Base-by-base conservation (phyloP, 2,113 vertebrate species). In the Dunckerocampus dactyliophorus region DNA sequence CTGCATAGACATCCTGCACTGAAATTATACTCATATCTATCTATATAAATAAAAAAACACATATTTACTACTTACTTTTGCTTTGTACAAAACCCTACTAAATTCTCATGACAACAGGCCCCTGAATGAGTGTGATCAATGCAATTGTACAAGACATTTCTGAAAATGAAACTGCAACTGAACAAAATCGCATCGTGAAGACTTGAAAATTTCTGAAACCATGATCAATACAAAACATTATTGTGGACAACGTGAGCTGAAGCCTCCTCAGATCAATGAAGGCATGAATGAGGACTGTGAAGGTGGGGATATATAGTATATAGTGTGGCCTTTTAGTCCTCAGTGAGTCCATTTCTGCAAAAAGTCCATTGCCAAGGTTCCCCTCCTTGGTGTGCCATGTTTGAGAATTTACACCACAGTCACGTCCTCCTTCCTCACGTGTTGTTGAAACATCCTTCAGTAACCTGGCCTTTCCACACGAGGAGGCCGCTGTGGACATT, bases 251-350 rank as follows among this genome's bases (percentile, higher is more conserved):
- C 9, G 68, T 46, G 42, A 66, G 17, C 15, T 31, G 49, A 54
- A 50, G 74, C 57, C 73, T 78, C 61, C 49, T 71, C 54, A 13
- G 65, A 66, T 84, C 53, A 20, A 73, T 85, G 83, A 86, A 89
- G 84, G 80, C 82, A 81, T 85, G 73, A 79, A 69, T 83, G 51
- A 86, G 77, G 67, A 75, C 81, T 65, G 68, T 65, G 51, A 75
- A 68, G 69, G 48, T 62, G 66, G 47, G 37, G 67, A 76, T 72
- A 74, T 11, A 63, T 52, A 46, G 64, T 61, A 72, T 80, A 74
- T 61, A 72, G 73, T 55, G 65, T 51, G 53, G 71, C 73, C 56
- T 61, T 47, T 24, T 49, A 81, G 74, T 82, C 67, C 65, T 73
- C 65, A 12, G 56, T 76, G 80, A 82, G 71, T 73, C 67, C 22